A percentile compares a stretch with the other conserved stretches of the same genome.
These are phyloP conservation scores for Poecilia wingei DNA, from an alignment of 2,797 vertebrate species.

Conservation along the genomic window DNA sequence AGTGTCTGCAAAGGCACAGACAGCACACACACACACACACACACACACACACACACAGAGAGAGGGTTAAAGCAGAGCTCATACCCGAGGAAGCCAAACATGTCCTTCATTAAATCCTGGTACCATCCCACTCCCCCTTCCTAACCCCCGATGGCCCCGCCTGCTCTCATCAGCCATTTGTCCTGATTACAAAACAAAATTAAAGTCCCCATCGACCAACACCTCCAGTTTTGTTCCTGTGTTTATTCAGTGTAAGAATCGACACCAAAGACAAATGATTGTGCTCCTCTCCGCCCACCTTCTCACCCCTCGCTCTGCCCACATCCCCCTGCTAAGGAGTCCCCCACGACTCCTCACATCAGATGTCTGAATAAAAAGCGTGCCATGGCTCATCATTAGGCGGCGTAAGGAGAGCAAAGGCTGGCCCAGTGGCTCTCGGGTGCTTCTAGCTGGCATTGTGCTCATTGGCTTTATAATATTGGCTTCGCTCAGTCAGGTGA, in stretches of 20 bases:
- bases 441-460: slow-evolving; percentile 20
- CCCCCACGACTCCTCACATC: slow-evolving; percentile 56
- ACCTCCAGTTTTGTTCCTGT: slow-evolving; percentile 15
- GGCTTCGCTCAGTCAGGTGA: neutral
- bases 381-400: slow-evolving; percentile 76
- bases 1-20: slow-evolving; percentile 76
- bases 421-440: slow-evolving; percentile 17
- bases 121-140: slow-evolving; percentile 55
- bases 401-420: slow-evolving; percentile 35
- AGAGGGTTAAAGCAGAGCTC: slow-evolving; percentile 43
- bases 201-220: slow-evolving; percentile 54
- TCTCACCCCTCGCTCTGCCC: slow-evolving; percentile 54
- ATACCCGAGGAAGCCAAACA: slow-evolving; percentile 67
- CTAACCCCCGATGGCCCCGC: slow-evolving; percentile 45
- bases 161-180: slow-evolving; percentile 67
- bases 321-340: slow-evolving; percentile 66
- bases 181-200: slow-evolving; percentile 44
- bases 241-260: slow-evolving; percentile 36
- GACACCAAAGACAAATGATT: slow-evolving; percentile 66
- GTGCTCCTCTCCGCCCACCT: slow-evolving; percentile 45
- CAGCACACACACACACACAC: slow-evolving; percentile 45
- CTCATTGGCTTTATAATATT: neutral
- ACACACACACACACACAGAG: slow-evolving; percentile 25
- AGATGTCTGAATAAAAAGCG: slow-evolving; percentile 65
- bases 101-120: slow-evolving; percentile 75